Base-by-base conservation (phyloP, 2,797 vertebrate genomes). In the Heliangelus exortis region DNA sequence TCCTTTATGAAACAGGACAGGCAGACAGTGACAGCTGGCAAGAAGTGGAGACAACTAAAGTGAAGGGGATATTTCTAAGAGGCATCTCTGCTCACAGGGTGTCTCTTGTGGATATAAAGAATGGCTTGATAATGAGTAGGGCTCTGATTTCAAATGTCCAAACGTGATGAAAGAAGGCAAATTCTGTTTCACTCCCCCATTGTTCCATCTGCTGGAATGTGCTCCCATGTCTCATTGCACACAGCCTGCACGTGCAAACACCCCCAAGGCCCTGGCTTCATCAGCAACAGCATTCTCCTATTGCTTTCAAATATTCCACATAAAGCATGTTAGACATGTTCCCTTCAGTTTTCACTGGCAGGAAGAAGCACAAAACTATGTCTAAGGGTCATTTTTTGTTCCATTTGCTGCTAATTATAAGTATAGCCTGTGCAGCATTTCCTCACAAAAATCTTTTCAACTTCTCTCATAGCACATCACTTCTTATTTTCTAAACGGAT, bases 1-100 rank as follows among this genome's bases (percentile, higher is more conserved):
- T 57, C 33, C 48, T 94, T 93, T 90, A 92, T 75, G 93, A 86
- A 92, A 84, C 43, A 61, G 63, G 66, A 94, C 72, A 95, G 53
- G n/a, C 48, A 93, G 65, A 58, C 76, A 75, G 81, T 55, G 62
- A 87, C 0, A 1, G 59, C 10, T 36, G 33, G 69, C 61, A 80
- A 88, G 72, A 73, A 86, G 58, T n/a, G 15, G 80, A 91, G 59
- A 78, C 43, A 76, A 20, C 61, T 54, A 45, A 90, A 91, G 75
- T 21, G 73, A 88, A 48, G 8, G 25, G 12, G 53, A 63, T 72
- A 63, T 71, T 86, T 88, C 22, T 47, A 62, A 93, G 21, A 83
- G 53, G 10, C 23, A 59, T 79, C 34, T 76, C 58, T 78, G 26
- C 57, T 89, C 74, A 47, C 71, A 68, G 17, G 5, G 0, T 5